phyloP scores from a whole-genome alignment of 2,797 vertebrate species.

The Denticeps clupeoides region DNA sequence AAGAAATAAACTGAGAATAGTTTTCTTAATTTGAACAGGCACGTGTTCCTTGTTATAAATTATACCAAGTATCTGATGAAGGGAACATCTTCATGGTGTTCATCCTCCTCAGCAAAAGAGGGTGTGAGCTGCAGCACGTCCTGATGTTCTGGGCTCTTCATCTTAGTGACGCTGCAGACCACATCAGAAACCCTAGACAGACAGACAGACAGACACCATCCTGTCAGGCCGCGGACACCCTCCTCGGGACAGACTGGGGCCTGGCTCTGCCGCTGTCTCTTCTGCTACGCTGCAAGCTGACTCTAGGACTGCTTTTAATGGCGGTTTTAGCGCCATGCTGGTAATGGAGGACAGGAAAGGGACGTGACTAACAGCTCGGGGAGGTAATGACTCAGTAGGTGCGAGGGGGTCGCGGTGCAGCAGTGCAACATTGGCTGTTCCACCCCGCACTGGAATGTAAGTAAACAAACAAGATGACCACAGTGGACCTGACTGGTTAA shows the following conservation, averaged over 20 bases:
- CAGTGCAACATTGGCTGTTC: not conserved
- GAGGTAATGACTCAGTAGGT: no score
- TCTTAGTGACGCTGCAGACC: slow-evolving; percentile 40
- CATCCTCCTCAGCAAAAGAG: slow-evolving; percentile 56
- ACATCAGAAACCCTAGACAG: slow-evolving; percentile 61
- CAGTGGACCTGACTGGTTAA: not conserved
- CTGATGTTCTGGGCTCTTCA: slow-evolving; percentile 30
- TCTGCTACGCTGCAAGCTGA: not conserved
- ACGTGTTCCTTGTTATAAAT: no score
- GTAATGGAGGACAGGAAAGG: no score
- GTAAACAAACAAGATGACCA: not conserved
- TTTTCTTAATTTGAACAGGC: not conserved
- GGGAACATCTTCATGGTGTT: slow-evolving; percentile 43
- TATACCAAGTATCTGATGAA: slow-evolving; percentile 53
- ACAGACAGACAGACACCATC: no score
- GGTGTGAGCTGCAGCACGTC: slow-evolving; percentile 55
- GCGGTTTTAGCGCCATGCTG: no score
- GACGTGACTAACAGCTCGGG: no score
- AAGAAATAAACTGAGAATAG: not conserved
- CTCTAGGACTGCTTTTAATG: not conserved
- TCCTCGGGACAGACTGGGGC: no score
- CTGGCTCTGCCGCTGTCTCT: no score
- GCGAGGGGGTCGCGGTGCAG: not conserved
- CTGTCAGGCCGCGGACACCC: no score
- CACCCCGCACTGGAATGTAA: not conserved